Evolutionary conservation across 2,797 vertebrate genomes (phyloP), one percentile per base, ranked within the genome.

Genomic region (Cossypha caffra): DNA sequence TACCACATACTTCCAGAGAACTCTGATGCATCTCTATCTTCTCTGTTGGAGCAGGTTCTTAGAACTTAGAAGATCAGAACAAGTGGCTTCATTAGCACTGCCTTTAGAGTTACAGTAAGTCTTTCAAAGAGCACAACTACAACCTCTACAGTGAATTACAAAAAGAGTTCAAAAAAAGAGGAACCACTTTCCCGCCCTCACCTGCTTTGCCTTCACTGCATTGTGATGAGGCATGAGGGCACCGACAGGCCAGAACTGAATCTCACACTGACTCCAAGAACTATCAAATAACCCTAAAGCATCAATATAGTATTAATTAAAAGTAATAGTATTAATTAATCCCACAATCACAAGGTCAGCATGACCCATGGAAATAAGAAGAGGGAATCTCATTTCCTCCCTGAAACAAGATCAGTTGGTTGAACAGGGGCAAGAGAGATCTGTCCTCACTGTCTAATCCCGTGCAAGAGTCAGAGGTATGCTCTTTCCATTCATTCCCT

Each of bases 381-480:
- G 18, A 76, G 55, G 19, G 13, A 79, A 58, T 9, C 40, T 23
- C 19, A 6, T 72, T 58, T 19, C n/a, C 13, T 45, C 78, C 57
- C 16, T 16, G 54, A 61, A 77, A 63, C 6, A 11, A 5, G 3
- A 61, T 25, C 20, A 76, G 20, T 3, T 43, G 9, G 17, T 68
- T 2, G 25, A 67, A 68, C 1, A 9, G 17, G 42, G 14, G 13
- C 29, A 78, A 81, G 38, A 1, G 13, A 43, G 28, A 68, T 6
- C 11, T 47, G 11, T 43, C 48, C 83, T 38, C 21, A 6, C 19
- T 52, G 29, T 35, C 45, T 72, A 50, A 75, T 18, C 11, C 15
- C 0, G 0, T 7, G 12, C 43, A 40, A 38, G 21, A n/a, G 16
- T 7, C 24, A 12, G 31, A 7, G 3, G 10, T 15, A 21, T 1